Evolutionary conservation across 1,140 invertebrate genomes (phyloP).

Genomic region (Calephelis virginiensis): DNA sequence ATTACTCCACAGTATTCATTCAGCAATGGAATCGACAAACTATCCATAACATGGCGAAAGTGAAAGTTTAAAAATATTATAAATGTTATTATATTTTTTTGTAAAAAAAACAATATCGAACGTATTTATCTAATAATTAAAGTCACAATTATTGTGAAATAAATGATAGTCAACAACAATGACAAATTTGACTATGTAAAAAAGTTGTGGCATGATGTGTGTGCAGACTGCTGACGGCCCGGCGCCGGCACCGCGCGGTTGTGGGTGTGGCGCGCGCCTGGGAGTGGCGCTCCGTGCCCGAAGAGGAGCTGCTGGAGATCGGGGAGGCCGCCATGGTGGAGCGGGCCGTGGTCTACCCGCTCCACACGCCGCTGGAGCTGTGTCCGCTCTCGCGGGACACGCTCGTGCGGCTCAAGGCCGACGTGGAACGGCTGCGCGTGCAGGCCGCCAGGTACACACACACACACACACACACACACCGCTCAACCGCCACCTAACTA

Average conservation of each 20-base stretch:
- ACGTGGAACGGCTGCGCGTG: slow-evolving; percentile 49
- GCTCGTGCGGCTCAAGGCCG: slow-evolving; percentile 50
- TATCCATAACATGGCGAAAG: no score
- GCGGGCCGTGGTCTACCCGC: slow-evolving; percentile 76
- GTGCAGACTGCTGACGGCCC: slow-evolving; percentile 52
- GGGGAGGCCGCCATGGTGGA: slow-evolving; percentile 64
- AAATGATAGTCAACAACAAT: no score
- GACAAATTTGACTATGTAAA: no score
- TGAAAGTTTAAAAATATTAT: no score
- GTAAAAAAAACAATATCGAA: no score
- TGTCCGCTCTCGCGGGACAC: slow-evolving; percentile 40
- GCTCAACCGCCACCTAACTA: no score
- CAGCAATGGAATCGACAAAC: no score
- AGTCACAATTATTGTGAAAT: no score
- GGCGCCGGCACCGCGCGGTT: slow-evolving; percentile 55
- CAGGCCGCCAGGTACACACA: slow-evolving; percentile 43
- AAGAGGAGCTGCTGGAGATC: slow-evolving; percentile 60
- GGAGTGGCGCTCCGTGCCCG: slow-evolving; percentile 65
- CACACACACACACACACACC: background rate
- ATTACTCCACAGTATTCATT: no score
- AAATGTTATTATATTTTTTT: no score
- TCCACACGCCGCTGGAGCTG: slow-evolving; percentile 78
- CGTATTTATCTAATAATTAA: no score
- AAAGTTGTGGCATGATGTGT: no score
- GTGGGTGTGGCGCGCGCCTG: slow-evolving; percentile 47